These are phyloP conservation scores for Nasonia longicornis DNA, from an alignment of 1,140 invertebrate species.

Conservation along the genomic window DNA sequence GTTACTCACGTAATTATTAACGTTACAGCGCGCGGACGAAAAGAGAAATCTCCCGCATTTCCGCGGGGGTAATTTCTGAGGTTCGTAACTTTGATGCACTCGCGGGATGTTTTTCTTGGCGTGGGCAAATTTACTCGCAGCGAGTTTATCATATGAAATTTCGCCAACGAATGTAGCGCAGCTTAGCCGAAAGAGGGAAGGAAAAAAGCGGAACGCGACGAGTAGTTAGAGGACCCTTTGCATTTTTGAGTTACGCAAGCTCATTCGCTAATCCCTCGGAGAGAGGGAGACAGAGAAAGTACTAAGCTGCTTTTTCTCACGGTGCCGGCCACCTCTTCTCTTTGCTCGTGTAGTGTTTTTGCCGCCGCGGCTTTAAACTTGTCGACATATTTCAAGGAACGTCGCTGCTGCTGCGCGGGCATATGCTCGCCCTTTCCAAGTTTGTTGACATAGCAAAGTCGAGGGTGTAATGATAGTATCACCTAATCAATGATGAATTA, in stretches of 20 bases:
- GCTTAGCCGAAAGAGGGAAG: not conserved
- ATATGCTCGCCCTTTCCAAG: slow-evolving; percentile 41
- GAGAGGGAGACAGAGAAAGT: not conserved
- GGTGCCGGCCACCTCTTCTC: not conserved
- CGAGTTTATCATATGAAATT: slow-evolving; percentile 5
- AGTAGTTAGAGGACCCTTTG: slow-evolving; percentile 32
- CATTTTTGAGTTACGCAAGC: slow-evolving; percentile 13
- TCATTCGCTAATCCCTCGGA: slow-evolving; percentile 19
- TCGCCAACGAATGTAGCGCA: not conserved
- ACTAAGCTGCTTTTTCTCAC: slow-evolving; percentile 16
- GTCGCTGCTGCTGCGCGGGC: not conserved
- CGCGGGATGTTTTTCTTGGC: not conserved
- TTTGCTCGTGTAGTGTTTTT: slow-evolving; percentile 1
- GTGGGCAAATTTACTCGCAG: not conserved
- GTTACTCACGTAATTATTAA: no score
- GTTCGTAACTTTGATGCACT: slow-evolving; percentile 13
- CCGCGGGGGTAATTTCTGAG: slow-evolving; percentile 4
- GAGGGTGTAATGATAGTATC: no score
- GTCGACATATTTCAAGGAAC: slow-evolving; percentile 49
- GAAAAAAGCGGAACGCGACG: slow-evolving; percentile 26
- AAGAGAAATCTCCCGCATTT: not conserved
- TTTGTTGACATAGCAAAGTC: slow-evolving; percentile 27
- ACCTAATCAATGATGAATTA: no score
- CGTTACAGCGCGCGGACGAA: not conserved
- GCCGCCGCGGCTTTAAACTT: slow-evolving; percentile 51